Evolutionary conservation across 2,113 vertebrate species (phyloP).

Genomic region (mouse (Mus musculus)): GRCm39 chr16:18022501-18023000

Average conservation of each 20-base stretch:
- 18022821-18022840: neutral
- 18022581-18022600: neutral
- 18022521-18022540: neutral
- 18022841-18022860: neutral
- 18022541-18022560: neutral
- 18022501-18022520: neutral
- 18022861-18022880: neutral
- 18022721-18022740: neutral
- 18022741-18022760: neutral
- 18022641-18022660: fast-evolving
- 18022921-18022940: neutral
- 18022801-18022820: too few relatives aligned
- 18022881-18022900: neutral
- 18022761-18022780: neutral
- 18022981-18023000: neutral
- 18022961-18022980: neutral
- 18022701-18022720: neutral
- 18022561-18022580: neutral
- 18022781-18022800: neutral
- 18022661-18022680: neutral
- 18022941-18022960: too few relatives aligned
- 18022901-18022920: neutral
- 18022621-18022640: neutral
- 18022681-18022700: neutral
- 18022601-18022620: too few relatives aligned